Evolutionary conservation across 2,797 vertebrate genomes (phyloP).

Genomic region (Acestrorhynchus altus): DNA sequence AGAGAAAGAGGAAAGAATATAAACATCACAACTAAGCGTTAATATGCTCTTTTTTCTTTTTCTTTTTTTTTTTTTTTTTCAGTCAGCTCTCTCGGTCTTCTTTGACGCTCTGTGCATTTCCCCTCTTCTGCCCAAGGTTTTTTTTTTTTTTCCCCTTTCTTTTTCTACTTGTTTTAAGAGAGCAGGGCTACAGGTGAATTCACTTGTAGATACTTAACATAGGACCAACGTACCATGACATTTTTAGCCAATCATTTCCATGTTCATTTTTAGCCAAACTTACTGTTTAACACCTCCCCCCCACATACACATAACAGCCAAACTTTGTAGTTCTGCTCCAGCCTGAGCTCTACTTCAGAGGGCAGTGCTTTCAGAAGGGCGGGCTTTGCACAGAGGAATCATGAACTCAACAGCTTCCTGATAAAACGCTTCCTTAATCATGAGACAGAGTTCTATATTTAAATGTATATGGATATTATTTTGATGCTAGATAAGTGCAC

Average conservation of each 20-base stretch:
- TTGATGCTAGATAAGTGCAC: conserved; percentile 63
- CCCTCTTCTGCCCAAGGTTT: conserved; percentile 46
- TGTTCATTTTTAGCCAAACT: conserved; percentile 41
- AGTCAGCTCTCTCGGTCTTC: conserved; percentile 53
- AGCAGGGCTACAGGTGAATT: conserved; percentile 28
- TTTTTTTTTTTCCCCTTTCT: conserved; percentile 30
- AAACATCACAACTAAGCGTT: conserved; percentile 64
- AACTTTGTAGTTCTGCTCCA: conserved; percentile 32
- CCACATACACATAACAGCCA: not conserved
- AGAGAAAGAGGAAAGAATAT: conserved; percentile 45
- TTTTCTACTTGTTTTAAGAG: conserved; percentile 20
- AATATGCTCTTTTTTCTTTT: conserved; percentile 63
- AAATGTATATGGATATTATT: conserved; percentile 77
- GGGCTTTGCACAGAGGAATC: conserved; percentile 50
- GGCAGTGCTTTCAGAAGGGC: conserved; percentile 45
- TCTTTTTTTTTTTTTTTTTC: conserved; percentile 56
- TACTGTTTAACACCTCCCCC: conserved; percentile 26
- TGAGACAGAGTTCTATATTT: conserved; percentile 71
- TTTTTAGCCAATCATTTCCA: conserved; percentile 44
- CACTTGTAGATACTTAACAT: conserved; percentile 36
- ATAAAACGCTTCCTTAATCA: conserved; percentile 71
- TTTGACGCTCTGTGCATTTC: conserved; percentile 48
- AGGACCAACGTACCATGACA: conserved; percentile 51
- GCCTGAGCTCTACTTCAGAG: conserved; percentile 45
- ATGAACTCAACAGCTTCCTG: conserved; percentile 58